Conservation (phyloP, 2,888 invertebrate species). For the Eumacrocentrus americanus region DNA sequence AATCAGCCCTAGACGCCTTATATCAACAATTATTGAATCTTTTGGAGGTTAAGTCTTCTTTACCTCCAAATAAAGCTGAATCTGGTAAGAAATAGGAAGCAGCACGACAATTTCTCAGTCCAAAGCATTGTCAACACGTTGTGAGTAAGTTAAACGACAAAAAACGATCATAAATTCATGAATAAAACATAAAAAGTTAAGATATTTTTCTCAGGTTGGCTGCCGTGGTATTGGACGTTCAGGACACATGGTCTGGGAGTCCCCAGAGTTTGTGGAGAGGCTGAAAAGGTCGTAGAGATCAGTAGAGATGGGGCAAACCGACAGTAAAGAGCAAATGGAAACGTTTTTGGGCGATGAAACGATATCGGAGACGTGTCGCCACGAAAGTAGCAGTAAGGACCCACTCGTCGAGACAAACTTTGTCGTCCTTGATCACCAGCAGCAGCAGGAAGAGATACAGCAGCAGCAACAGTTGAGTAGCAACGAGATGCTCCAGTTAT, state of each 20-base stretch:
- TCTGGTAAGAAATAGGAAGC: no score
- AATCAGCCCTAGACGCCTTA: no score
- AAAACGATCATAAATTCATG: not conserved
- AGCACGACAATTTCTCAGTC: not conserved
- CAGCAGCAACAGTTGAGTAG: slow-evolving; percentile 10
- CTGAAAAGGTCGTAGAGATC: slow-evolving; percentile 80
- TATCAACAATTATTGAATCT: no score
- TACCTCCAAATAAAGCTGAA: no score
- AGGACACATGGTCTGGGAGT: slow-evolving; percentile 71
- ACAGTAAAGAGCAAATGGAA: slow-evolving; percentile 89
- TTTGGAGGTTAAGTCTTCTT: no score
- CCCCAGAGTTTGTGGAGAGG: slow-evolving; percentile 73
- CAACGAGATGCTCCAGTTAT: slow-evolving; percentile 22
- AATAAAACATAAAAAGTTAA: not conserved
- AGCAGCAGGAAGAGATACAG: not conserved
- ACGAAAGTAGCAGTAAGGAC: slow-evolving; percentile 40
- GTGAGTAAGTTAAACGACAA: no score
- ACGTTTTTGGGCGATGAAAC: slow-evolving; percentile 57
- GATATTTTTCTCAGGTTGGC: slow-evolving; percentile 6
- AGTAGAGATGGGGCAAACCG: slow-evolving; percentile 94
- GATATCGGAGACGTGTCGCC: slow-evolving; percentile 51
- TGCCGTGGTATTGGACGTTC: not conserved
- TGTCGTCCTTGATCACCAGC: no score
- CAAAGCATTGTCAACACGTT: no score
- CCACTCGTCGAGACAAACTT: slow-evolving; percentile 26